These are phyloP conservation scores for Hecatera dysodea DNA, from an alignment of 2,888 invertebrate species.

Conservation along the genomic window DNA sequence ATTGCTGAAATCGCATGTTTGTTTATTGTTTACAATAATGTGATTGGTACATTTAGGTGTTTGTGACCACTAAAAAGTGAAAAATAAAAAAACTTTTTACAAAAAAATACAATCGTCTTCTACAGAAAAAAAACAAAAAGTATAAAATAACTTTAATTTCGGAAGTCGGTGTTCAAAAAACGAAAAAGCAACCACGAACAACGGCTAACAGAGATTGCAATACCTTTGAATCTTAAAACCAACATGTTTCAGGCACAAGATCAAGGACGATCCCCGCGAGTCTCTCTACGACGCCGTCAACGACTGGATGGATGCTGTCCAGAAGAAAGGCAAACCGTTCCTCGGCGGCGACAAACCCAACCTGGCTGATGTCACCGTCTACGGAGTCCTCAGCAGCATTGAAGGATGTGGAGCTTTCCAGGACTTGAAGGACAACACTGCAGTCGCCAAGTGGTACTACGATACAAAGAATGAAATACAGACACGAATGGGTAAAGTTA, in stretches of 20 bases:
- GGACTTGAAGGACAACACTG: conserved; percentile 94
- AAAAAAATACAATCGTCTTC: no score
- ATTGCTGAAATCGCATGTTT: no score
- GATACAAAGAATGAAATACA: conserved; percentile 93
- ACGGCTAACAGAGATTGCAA: no score
- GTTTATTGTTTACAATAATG: no score
- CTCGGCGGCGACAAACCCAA: conserved; percentile 97
- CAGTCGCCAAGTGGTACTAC: conserved; percentile 95
- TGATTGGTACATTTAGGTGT: no score
- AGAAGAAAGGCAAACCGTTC: conserved; percentile 93
- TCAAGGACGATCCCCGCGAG: conserved; percentile 96
- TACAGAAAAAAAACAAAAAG: no score
- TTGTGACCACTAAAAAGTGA: no score
- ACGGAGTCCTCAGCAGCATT: conserved; percentile 97
- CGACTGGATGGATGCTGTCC: conserved; percentile 94
- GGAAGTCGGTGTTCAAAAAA: no score
- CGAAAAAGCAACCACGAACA: no score
- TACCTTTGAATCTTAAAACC: not conserved
- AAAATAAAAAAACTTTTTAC: no score
- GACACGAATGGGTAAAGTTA: conserved; percentile 90
- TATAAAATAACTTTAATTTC: no score
- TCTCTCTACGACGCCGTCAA: conserved; percentile 97
- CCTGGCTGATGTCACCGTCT: conserved; percentile 97
- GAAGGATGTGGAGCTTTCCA: conserved; percentile 98
- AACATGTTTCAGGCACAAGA: conserved; percentile 92